Conservation (phyloP, 1,140 invertebrate species). For the Formica selysi region DNA sequence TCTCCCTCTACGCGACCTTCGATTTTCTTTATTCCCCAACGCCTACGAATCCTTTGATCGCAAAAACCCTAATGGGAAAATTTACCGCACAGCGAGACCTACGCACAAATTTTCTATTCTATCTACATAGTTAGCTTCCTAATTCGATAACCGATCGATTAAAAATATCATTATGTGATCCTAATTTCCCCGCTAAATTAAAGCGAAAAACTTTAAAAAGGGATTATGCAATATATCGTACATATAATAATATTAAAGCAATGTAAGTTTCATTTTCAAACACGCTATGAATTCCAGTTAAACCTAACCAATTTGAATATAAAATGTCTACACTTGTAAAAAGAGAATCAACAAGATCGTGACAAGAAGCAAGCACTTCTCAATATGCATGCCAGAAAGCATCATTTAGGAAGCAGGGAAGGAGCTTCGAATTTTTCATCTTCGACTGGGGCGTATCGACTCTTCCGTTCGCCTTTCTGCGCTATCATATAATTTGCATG, state of each 20-base stretch:
- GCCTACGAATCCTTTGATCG: neutral
- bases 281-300: neutral
- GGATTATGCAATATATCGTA: too few relatives aligned
- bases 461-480: conserved; percentile 24
- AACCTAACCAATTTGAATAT: neutral
- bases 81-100: neutral
- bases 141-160: neutral
- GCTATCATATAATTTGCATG: conserved; percentile 41
- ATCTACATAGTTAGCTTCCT: neutral
- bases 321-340: neutral
- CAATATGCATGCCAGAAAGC: neutral
- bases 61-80: conserved; percentile 20
- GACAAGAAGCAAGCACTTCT: neutral
- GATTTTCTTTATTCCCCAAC: conserved; percentile 46
- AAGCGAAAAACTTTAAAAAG: neutral
- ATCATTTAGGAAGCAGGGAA: neutral
- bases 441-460: neutral
- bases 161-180: neutral
- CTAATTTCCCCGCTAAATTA: neutral
- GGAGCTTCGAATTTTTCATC: neutral
- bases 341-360: neutral
- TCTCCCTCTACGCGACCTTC: conserved; percentile 61
- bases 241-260: neutral
- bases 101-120: neutral
- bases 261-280: neutral